phyloP scores from a whole-genome alignment of 2,113 vertebrate genomes.

The Centropus unirufus region DNA sequence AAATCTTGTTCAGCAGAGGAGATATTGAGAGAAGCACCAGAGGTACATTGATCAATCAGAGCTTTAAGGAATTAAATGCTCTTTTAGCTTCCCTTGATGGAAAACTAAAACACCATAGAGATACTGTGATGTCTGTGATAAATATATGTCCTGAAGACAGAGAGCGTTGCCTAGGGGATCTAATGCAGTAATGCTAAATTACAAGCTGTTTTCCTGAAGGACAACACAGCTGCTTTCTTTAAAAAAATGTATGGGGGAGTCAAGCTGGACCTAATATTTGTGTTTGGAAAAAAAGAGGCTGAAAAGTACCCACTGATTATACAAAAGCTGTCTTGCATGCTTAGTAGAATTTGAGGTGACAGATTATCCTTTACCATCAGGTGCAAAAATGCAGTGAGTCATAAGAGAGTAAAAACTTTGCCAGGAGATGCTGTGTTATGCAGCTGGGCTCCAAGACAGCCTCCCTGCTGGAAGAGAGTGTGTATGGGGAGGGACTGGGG shows the following conservation, averaged over 20 bases:
- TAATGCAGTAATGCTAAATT: slow-evolving; percentile 62
- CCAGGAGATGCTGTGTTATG: background rate
- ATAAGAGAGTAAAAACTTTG: background rate
- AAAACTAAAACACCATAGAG: slow-evolving; percentile 44
- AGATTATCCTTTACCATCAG: slow-evolving; percentile 29
- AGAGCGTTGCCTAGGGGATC: slow-evolving; percentile 66
- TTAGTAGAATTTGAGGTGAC: slow-evolving; percentile 37
- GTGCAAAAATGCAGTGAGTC: slow-evolving; percentile 46
- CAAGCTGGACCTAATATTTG: slow-evolving; percentile 52
- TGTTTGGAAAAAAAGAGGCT: slow-evolving; percentile 43
- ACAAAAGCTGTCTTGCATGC: slow-evolving; percentile 40
- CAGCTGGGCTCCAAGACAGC: slow-evolving; percentile 21
- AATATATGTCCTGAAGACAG: slow-evolving; percentile 61
- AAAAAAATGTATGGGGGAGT: slow-evolving; percentile 40
- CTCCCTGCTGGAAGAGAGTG: background rate
- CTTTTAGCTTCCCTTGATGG: slow-evolving; percentile 35
- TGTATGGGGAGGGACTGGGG: rapidly evolving
- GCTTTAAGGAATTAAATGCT: slow-evolving; percentile 20
- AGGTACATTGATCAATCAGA: slow-evolving; percentile 34
- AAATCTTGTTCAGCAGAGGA: slow-evolving; percentile 16
- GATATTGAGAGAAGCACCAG: slow-evolving; percentile 5
- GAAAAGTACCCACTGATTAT: slow-evolving; percentile 35
- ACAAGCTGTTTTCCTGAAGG: slow-evolving; percentile 64
- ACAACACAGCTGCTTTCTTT: slow-evolving; percentile 66
- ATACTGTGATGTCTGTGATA: slow-evolving; percentile 44